Evolutionary conservation across 2,113 vertebrate species (phyloP), one percentile per base, ranked within the genome.

Genomic region (Halcyon malimbica): DNA sequence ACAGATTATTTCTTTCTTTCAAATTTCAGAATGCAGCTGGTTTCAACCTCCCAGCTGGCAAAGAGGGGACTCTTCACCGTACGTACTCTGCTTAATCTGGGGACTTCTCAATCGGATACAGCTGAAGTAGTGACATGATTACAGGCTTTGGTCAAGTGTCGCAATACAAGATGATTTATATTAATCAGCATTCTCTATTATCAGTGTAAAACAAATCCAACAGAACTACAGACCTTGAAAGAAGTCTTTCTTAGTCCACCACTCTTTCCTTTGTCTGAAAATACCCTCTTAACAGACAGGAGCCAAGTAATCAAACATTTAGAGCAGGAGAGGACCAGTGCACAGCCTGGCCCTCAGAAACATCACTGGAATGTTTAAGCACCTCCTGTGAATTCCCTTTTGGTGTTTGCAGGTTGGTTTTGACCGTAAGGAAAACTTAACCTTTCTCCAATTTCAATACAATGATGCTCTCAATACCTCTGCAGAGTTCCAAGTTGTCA

Each of bases 111-210:
- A 73, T 83, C 84, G 94, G 69, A 69, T 77, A 89, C 50, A 95
- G 92, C 64, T 91, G 82, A 95, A 94, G 87, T 48, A 91, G 87
- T 21, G 48, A 29, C 57, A 93, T 90, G 91, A 96, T 94, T 96
- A 95, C 8, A 96, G 92, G 71, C 79, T 92, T 95, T 46, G 91
- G 73, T 90, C 94, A 96, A 94, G 79, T 92, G 88, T 62, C 48
- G 54, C 78, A 93, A 44, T 75, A 90, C 65, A 93, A 91, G 70
- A 90, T 79, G 68, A 95, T 86, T 93, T 89, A 71, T 53, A 89
- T 39, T 92, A 94, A 94, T 93, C 94, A 91, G 93, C 57, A 81
- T 87, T 87, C 75, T 81, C 84, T 20, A 65, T 42, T 82, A 79
- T 65, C 74, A 50, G 46, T 56, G 42, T 67, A 91, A 94, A 94